These are phyloP conservation scores for Ficedula albicollis DNA, from an alignment of 2,797 vertebrate genomes.

Conservation along the genomic window DNA sequence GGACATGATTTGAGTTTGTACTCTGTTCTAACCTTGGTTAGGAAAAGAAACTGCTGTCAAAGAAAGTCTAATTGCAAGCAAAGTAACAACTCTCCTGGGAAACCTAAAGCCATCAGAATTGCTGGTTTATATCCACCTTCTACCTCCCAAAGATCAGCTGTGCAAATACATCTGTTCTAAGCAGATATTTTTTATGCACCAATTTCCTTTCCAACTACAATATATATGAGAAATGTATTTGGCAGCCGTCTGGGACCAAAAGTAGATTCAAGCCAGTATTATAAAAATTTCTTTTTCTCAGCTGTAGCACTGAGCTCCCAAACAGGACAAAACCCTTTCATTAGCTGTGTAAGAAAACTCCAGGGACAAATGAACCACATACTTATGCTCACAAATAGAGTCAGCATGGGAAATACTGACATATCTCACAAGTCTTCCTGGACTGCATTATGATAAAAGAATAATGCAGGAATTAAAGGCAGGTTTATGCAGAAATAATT, in stretches of 20 bases:
- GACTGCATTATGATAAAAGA: not conserved
- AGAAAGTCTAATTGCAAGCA: constrained; percentile 45
- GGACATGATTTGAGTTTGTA: not conserved
- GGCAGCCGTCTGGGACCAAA: constrained; percentile 21
- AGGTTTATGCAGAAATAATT: not conserved
- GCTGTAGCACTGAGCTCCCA: not conserved
- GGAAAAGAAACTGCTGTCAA: constrained; percentile 23
- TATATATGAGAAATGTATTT: constrained; percentile 21
- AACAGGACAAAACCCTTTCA: constrained; percentile 7
- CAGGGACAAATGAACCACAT: not conserved
- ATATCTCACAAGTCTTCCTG: not conserved
- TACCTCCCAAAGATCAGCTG: constrained; percentile 58
- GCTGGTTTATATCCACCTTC: constrained; percentile 33
- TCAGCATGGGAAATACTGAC: not conserved
- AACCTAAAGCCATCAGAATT: constrained; percentile 27
- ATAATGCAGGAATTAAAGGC: not conserved
- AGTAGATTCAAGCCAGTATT: not conserved
- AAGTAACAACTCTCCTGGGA: constrained; percentile 26
- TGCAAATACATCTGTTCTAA: constrained; percentile 58
- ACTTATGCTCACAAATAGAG: not conserved
- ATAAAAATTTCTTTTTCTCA: not conserved
- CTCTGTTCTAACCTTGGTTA: not conserved
- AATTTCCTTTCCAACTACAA: constrained; percentile 46
- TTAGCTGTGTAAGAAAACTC: not conserved
- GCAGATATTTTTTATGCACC: not conserved